Conservation (phyloP, 1,140 invertebrate genomes). For the Vanessa tameamea region DNA sequence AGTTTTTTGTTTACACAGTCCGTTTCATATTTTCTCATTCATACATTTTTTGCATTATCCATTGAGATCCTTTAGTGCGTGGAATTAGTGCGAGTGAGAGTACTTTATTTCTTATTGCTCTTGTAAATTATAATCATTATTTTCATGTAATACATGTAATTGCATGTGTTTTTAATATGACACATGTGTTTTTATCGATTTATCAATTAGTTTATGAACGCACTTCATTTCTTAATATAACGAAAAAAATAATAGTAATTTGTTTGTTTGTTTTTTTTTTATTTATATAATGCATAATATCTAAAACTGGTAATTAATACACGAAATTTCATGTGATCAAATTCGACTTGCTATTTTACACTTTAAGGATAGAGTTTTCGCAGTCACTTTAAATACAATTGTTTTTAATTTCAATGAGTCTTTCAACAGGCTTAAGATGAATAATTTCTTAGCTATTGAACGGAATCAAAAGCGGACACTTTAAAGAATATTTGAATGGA, state of each 20-base stretch:
- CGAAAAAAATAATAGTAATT: no score
- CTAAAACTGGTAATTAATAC: no score
- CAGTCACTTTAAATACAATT: background rate
- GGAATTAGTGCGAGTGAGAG: constrained; percentile 4
- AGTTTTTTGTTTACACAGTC: constrained; percentile 41
- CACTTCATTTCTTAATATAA: no score
- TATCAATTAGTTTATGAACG: no score
- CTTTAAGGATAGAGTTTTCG: background rate
- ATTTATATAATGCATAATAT: no score
- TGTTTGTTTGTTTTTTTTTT: no score
- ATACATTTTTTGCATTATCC: constrained; percentile 20
- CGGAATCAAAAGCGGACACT: constrained; percentile 54
- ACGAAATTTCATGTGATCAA: no score
- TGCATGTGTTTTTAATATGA: no score
- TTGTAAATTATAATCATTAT: background rate
- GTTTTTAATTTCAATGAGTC: constrained; percentile 26
- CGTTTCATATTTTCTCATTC: constrained; percentile 33
- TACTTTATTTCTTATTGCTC: constrained; percentile 5
- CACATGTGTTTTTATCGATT: no score
- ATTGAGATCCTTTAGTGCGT: constrained; percentile 3
- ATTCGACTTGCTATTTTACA: background rate
- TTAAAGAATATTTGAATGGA: constrained; percentile 55
- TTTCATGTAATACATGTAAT: background rate
- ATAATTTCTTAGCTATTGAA: constrained; percentile 43
- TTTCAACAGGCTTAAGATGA: constrained; percentile 36